phyloP scores from a whole-genome alignment of 2,797 vertebrate genomes.

The Halcyon badia region DNA sequence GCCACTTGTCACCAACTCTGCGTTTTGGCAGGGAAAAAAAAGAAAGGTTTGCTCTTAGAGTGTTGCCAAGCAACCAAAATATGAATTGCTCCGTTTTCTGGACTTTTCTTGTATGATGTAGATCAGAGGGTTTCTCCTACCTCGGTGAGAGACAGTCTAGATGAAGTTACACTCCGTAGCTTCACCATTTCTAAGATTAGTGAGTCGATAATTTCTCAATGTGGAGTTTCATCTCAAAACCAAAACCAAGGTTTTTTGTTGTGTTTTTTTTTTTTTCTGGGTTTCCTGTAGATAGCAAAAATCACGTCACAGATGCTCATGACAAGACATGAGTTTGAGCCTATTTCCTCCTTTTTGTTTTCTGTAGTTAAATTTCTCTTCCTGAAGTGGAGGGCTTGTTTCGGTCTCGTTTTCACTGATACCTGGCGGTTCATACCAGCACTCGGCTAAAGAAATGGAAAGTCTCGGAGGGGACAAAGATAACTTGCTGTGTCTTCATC shows the following conservation, averaged over 20 bases:
- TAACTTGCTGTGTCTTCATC: background rate
- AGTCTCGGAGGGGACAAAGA: background rate
- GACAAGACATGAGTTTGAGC: background rate
- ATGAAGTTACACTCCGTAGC: background rate
- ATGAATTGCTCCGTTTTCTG: constrained; percentile 34
- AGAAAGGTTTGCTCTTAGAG: background rate
- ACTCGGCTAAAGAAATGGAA: background rate
- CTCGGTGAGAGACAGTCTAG: background rate
- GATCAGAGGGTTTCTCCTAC: background rate
- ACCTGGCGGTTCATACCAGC: background rate
- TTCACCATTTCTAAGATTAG: background rate
- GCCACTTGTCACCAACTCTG: constrained; percentile 5
- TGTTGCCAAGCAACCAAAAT: constrained; percentile 52
- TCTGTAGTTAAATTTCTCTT: background rate
- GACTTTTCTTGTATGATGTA: background rate
- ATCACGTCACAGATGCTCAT: background rate
- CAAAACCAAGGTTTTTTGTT: background rate
- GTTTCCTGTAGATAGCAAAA: background rate
- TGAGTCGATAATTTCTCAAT: background rate
- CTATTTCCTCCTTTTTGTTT: background rate
- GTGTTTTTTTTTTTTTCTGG: background rate
- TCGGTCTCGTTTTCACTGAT: background rate
- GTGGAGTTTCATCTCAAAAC: background rate
- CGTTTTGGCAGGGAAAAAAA: background rate
- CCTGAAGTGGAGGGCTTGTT: background rate